Evolutionary conservation across 2,797 vertebrate species (phyloP), one percentile per base, ranked within the genome.

Genomic region (Triplophysa bombifrons): DNA sequence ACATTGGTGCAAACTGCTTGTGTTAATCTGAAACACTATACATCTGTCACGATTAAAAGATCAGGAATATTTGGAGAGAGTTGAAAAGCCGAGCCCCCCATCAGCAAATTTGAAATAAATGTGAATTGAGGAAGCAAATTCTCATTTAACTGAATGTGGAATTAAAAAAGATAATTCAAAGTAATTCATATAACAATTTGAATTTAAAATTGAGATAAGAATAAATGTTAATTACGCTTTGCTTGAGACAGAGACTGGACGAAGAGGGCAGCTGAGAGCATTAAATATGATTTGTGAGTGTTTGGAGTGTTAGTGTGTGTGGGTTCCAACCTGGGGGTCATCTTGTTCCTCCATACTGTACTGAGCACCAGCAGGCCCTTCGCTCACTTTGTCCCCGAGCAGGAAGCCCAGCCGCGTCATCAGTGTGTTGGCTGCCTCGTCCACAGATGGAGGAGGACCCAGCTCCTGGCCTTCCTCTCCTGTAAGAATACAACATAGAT

Each of bases 321-420:
- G 41, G n/a, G 10, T 11, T 12, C 78, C 3, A 86, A 97, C 96
- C 95, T 98, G 96, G 90, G 87, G 94, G 83, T 98, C 95, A 5
- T 96, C 95, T 84, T 95, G 95, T 72, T 88, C 91, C 61, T 95
- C 95, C 93, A 95, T 95, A 87, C 82, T 89, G 90, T 95, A 96
- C 65, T 94, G 90, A 16, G 94, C 91, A 27, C 91, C 92, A n/a
- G 93, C 88, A 77, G 96, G 94, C 81, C 93, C 94, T 83, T 95
- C 90, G 0, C 90, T 83, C 80, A 94, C 91, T 92, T 97, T 98
- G 79, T 98, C 97, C 88, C 97, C 97, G 0, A 98, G 93, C 79
- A 98, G 94, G 92, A 99, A 98, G 90, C 96, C 96, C 88, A 99
- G 93, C 74, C 96, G 94, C 85, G 97, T 98, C 96, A 98, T 99